These are phyloP conservation scores for Tetramorium bicarinatum DNA, from an alignment of 2,888 invertebrate species.

Conservation along the genomic window DNA sequence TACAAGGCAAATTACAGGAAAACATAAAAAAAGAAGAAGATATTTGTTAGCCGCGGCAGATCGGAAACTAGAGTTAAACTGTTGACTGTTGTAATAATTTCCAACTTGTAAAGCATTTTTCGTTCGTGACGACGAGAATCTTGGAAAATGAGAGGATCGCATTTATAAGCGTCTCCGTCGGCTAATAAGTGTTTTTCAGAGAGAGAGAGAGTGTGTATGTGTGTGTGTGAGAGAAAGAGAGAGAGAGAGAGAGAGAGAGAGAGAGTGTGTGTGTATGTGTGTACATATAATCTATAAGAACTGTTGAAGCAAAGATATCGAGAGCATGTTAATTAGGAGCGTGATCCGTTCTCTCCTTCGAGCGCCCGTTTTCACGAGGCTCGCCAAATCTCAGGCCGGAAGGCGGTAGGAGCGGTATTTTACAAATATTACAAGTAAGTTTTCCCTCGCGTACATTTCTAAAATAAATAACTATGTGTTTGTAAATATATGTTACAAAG, in stretches of 20 bases:
- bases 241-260: conserved; percentile 10
- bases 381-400: conserved; percentile 53
- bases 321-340: conserved; percentile 40
- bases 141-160: not conserved
- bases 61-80: conserved; percentile 5
- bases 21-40: conserved; percentile 15
- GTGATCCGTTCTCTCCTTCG: conserved; percentile 38
- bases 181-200: conserved; percentile 37
- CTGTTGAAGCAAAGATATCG: conserved; percentile 37
- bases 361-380: conserved; percentile 35
- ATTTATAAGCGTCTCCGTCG: conserved; percentile 23
- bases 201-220: not conserved
- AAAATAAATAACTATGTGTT: conserved; percentile 56
- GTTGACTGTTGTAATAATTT: conserved; percentile 38
- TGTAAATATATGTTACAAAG: conserved; percentile 54
- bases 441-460: conserved; percentile 57
- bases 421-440: conserved; percentile 52
- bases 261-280: not conserved
- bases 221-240: not conserved
- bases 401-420: conserved; percentile 32
- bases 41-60: conserved; percentile 32
- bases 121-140: conserved; percentile 14
- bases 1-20: conserved; percentile 43
- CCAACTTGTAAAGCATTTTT: not conserved
- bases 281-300: conserved; percentile 36